Evolutionary conservation across 2,888 invertebrate genomes (phyloP).

Genomic region (Scrobipalpa costella): DNA sequence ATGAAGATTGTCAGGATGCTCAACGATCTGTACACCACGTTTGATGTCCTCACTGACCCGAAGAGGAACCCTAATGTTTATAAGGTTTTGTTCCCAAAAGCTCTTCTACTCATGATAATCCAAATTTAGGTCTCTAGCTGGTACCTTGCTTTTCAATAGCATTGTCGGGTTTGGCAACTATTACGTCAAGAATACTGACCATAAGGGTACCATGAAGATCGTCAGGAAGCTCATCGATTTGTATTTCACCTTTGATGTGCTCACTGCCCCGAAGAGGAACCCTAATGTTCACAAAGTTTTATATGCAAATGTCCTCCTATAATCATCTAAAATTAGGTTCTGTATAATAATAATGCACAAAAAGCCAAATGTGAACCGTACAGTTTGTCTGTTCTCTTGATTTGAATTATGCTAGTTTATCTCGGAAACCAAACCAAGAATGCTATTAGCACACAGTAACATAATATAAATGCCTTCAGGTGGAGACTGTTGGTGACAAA

Average conservation of each 20-base stretch:
- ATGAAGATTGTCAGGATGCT: slow-evolving; percentile 98
- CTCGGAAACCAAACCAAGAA: no score
- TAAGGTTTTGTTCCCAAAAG: slow-evolving; percentile 84
- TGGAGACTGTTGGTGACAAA: slow-evolving; percentile 98
- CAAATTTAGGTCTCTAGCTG: no score
- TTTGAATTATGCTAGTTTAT: no score
- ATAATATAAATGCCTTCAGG: slow-evolving; percentile 79
- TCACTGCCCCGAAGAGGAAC: slow-evolving; percentile 95
- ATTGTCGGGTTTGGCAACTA: slow-evolving; percentile 94
- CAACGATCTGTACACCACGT: slow-evolving; percentile 95
- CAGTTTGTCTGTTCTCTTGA: no score
- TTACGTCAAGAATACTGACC: slow-evolving; percentile 94
- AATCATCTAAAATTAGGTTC: no score
- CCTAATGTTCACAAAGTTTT: slow-evolving; percentile 96
- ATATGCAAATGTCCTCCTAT: no score
- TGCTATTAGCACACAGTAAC: no score
- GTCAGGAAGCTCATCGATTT: slow-evolving; percentile 96
- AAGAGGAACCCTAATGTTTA: slow-evolving; percentile 96
- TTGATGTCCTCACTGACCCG: slow-evolving; percentile 96
- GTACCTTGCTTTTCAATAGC: slow-evolving; percentile 96
- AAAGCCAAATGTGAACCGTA: no score
- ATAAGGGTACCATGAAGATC: slow-evolving; percentile 97
- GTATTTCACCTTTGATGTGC: slow-evolving; percentile 95
- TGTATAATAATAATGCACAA: no score
- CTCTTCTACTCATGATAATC: no score